These are phyloP conservation scores for Pherbina coryleti DNA, from an alignment of 2,888 invertebrate genomes.

Conservation along the genomic window DNA sequence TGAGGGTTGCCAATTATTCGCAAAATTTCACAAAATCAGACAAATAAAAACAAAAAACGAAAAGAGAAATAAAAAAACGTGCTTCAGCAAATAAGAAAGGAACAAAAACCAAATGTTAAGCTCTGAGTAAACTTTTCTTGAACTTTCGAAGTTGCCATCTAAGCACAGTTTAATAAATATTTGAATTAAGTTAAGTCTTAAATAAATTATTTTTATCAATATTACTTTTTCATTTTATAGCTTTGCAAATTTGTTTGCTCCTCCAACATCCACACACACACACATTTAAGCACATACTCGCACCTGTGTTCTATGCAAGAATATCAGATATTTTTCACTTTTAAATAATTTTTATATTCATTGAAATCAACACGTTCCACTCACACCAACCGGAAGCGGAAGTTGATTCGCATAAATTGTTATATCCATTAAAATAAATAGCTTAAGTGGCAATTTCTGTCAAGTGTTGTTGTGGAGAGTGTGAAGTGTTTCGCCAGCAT, in stretches of 20 bases:
- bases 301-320: not conserved
- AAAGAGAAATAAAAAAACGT: conserved; percentile 28
- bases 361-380: conserved; percentile 28
- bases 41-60: not conserved
- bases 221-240: conserved; percentile 26
- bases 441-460: conserved; percentile 60
- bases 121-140: no score
- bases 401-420: conserved; percentile 55
- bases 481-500: not conserved
- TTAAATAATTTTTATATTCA: not conserved
- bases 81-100: no score
- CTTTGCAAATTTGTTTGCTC: not conserved
- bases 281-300: not conserved
- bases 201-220: conserved; percentile 13
- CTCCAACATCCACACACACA: not conserved
- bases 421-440: conserved; percentile 65
- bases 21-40: no score
- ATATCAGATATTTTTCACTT: not conserved
- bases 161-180: no score
- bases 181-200: no score
- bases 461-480: conserved; percentile 13
- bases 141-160: no score
- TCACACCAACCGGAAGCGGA: conserved; percentile 46
- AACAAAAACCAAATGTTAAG: no score
- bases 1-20: not conserved